Base-by-base conservation (phyloP, 2,797 vertebrate species). In the Coregonus suidteri region DNA sequence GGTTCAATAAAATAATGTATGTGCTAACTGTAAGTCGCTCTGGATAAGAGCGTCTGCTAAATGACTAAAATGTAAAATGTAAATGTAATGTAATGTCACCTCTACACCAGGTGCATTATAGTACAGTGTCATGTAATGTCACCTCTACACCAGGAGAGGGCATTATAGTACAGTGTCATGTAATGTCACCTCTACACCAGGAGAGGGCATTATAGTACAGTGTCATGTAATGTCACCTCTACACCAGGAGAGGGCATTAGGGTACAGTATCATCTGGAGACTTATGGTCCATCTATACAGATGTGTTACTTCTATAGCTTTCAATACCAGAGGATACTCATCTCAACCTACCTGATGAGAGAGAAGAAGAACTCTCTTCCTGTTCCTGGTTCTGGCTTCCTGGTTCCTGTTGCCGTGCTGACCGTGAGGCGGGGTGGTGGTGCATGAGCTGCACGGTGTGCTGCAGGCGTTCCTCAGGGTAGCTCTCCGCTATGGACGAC, bases 381-480 rank as follows among this genome's bases (percentile, higher is more conserved):
- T 87, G 77, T 37, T 53, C 75, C 18, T 75, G 62, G 53, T 5
- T 75, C 30, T 59, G 74, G 71, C 47, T 65, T 4, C 80, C 79
- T 70, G 66, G 30, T 53, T 88, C 87, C 71, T 18, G 79, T 25
- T 83, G 86, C 35, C n/a, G 59, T 34, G 81, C 77, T n/a, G 83
- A 85, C 35, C 18, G 52, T 34, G 80, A 76, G 59, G 51, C 67
- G 5, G 90, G 68, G 64, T 90, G 84, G 31, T 76, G 79, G 77
- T 95, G 93, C 93, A 94, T 95, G 62, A 95, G 92, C 75, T 92
- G 80, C 76, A 93, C 93, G 0, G 93, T 94, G 88, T 95, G 94
- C 41, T 89, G 93, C 53, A 95, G 62, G 5, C 88, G 87, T 52
- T 91, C 91, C 80, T 95, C 92, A 4, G 94, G 94, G 82, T 89